phyloP scores from a whole-genome alignment of 2,113 vertebrate species.

The Dicaeum eximium region DNA sequence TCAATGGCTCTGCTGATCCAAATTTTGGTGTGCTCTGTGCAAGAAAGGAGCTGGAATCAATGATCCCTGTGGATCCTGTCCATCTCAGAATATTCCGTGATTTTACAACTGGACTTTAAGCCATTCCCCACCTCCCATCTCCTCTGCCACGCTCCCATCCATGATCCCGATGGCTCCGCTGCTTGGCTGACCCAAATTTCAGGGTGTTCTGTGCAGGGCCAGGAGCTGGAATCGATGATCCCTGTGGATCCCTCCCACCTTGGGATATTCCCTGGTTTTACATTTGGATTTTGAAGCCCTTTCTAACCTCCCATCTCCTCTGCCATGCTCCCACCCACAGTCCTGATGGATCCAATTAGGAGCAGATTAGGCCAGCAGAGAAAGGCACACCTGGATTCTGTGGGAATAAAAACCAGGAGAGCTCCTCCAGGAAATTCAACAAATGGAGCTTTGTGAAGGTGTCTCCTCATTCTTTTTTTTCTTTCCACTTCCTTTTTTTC shows the following conservation, averaged over 20 bases:
- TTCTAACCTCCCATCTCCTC: neutral
- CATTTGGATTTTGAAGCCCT: neutral
- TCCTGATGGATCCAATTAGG: neutral
- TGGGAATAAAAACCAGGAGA: neutral
- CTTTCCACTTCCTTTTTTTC: no score
- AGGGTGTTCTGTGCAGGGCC: no score
- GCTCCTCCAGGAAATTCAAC: neutral
- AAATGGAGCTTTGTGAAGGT: neutral
- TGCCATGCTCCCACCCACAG: accelerated
- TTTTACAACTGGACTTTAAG: neutral
- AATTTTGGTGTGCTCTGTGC: no score
- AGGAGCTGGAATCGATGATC: neutral
- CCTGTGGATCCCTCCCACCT: neutral
- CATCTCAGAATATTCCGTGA: neutral
- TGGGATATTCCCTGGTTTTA: neutral
- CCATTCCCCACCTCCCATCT: neutral
- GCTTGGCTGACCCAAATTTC: neutral
- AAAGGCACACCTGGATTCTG: neutral
- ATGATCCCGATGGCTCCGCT: neutral
- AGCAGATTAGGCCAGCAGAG: neutral
- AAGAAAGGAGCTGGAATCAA: neutral
- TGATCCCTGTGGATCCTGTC: neutral
- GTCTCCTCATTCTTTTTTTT: accelerated
- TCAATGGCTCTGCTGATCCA: neutral
- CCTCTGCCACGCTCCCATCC: neutral